Conservation (phyloP, 2,797 vertebrate genomes). For the Pangasius sanitwongsei region DNA sequence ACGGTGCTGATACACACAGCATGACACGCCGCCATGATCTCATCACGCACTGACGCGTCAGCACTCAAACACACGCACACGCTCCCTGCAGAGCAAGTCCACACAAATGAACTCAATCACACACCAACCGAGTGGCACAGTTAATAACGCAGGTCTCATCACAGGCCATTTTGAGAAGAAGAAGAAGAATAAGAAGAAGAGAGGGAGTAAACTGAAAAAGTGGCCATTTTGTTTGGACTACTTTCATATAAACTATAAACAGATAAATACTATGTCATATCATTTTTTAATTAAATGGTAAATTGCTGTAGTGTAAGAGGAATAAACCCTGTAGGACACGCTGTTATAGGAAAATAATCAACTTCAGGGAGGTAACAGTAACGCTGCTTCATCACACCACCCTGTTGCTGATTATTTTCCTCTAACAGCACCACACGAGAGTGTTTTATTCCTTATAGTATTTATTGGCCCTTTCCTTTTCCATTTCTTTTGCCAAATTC, state of each 20-base stretch:
- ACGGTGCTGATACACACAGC: constrained; percentile 67
- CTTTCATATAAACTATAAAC: not conserved
- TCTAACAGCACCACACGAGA: not conserved
- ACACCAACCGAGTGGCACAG: not conserved
- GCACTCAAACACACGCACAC: constrained; percentile 73
- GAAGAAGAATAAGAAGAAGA: not conserved
- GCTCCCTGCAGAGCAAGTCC: constrained; percentile 58
- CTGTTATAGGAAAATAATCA: not conserved
- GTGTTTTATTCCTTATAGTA: not conserved
- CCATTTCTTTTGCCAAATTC: no score
- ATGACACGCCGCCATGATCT: constrained; percentile 74
- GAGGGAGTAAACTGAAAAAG: not conserved
- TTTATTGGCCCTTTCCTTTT: no score
- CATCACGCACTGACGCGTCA: constrained; percentile 65
- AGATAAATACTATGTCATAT: not conserved
- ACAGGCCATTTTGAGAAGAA: not conserved
- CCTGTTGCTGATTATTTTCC: not conserved
- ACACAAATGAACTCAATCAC: not conserved
- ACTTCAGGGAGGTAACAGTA: no score
- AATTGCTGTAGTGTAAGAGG: not conserved
- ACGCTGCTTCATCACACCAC: not conserved
- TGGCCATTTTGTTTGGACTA: not conserved
- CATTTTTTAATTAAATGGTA: not conserved
- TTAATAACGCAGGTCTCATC: not conserved
- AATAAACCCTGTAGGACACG: not conserved